A percentile compares a stretch with the other conserved stretches of the same genome.
These are phyloP conservation scores for Colinus virginianus DNA, from an alignment of 2,113 vertebrate species.

Conservation along the genomic window DNA sequence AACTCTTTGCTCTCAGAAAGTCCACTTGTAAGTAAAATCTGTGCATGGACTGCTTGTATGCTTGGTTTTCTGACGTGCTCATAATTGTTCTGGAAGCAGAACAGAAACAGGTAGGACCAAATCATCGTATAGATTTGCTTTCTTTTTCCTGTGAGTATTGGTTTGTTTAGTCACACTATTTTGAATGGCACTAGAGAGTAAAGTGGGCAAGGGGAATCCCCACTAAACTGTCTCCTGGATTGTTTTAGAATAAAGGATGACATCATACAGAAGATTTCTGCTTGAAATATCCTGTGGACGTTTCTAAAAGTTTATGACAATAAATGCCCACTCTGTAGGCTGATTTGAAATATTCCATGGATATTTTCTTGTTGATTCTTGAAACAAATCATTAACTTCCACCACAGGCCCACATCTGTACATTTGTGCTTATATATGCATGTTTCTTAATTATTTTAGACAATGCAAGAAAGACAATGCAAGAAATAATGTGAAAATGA, in stretches of 20 bases:
- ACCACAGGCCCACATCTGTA: background rate
- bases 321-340: background rate
- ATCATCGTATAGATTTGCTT: slow-evolving; percentile 50
- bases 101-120: slow-evolving; percentile 64
- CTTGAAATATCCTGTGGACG: slow-evolving; percentile 30
- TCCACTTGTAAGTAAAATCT: slow-evolving; percentile 42
- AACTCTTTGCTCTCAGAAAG: background rate
- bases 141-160: slow-evolving; percentile 53
- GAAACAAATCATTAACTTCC: background rate
- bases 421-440: background rate
- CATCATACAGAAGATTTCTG: background rate
- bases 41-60: background rate
- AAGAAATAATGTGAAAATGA: background rate
- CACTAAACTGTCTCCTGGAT: slow-evolving; percentile 16
- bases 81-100: slow-evolving; percentile 27
- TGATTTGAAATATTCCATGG: background rate
- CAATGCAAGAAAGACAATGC: background rate
- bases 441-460: background rate
- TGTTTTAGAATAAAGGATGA: slow-evolving; percentile 28
- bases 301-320: slow-evolving; percentile 37
- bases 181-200: slow-evolving; percentile 24
- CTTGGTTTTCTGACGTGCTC: slow-evolving; percentile 28
- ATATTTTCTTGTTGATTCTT: slow-evolving; percentile 1
- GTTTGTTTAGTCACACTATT: slow-evolving; percentile 45
- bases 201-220: slow-evolving; percentile 64